phyloP scores from a whole-genome alignment of 2,113 vertebrate species.

The Stomatorhinus ivindoensis region DNA sequence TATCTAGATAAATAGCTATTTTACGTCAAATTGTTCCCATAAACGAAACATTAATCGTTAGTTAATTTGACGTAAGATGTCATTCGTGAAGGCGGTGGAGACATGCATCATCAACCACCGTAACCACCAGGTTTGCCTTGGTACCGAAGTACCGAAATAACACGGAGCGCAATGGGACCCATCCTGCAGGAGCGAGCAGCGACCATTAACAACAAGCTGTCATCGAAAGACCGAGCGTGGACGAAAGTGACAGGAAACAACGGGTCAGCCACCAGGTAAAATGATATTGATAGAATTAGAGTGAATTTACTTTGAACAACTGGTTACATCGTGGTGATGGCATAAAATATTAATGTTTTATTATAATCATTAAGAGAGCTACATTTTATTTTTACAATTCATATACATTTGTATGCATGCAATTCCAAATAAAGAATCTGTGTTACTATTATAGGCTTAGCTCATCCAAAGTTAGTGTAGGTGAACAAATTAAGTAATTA shows the following conservation, averaged over 20 bases:
- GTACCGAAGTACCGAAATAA: not conserved
- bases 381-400: not conserved
- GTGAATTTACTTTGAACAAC: not conserved
- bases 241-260: conserved; percentile 27
- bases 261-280: conserved; percentile 18
- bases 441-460: not conserved
- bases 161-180: conserved; percentile 39
- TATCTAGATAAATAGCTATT: not conserved
- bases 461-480: not conserved
- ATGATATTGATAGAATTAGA: not conserved
- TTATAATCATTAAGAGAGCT: not conserved
- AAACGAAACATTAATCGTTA: not conserved
- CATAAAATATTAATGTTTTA: not conserved
- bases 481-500: not conserved
- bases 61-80: not conserved
- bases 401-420: not conserved
- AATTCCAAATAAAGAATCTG: not conserved
- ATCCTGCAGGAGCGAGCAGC: conserved; percentile 38
- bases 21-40: not conserved
- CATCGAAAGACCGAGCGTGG: conserved; percentile 29
- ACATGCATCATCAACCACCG: not conserved
- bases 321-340: not conserved
- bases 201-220: conserved; percentile 15
- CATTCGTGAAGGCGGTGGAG: not conserved
- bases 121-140: not conserved